phyloP scores from a whole-genome alignment of 2,888 invertebrate genomes.

The Himalopsyche tibetana region DNA sequence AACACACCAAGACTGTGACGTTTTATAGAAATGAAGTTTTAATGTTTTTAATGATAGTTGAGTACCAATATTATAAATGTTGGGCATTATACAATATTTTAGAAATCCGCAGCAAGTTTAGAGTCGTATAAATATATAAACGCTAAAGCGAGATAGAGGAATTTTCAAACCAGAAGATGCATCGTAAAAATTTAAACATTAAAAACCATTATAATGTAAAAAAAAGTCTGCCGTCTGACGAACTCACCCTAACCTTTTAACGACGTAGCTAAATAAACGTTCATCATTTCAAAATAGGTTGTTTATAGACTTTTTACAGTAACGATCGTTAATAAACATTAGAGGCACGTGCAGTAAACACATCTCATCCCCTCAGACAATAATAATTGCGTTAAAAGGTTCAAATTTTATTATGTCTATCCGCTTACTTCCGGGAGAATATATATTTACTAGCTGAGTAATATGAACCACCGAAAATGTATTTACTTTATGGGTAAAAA shows the following conservation, averaged over 20 bases:
- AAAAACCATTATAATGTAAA: not conserved
- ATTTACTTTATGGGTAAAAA: not conserved
- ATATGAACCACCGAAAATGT: not conserved
- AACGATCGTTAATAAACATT: slow-evolving; percentile 17
- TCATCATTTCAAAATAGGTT: not conserved
- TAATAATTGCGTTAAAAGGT: slow-evolving; percentile 18
- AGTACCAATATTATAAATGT: too few species aligned
- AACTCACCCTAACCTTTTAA: not conserved
- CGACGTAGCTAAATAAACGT: not conserved
- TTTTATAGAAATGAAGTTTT: too few species aligned
- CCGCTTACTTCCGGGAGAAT: not conserved
- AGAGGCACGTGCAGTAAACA: not conserved
- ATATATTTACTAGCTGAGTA: not conserved
- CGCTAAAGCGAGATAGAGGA: too few species aligned
- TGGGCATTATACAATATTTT: too few species aligned
- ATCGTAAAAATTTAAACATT: too few species aligned
- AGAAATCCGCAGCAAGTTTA: too few species aligned
- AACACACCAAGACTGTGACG: too few species aligned
- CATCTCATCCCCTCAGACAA: not conserved
- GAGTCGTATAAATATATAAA: too few species aligned
- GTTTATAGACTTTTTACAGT: not conserved
- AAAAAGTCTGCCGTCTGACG: not conserved
- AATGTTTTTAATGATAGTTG: too few species aligned
- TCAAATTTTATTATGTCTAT: not conserved
- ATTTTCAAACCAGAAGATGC: too few species aligned